A percentile compares a stretch with the other conserved stretches of the same genome.
These are phyloP conservation scores for Oscheius sp. DNA, from an alignment of 2,888 invertebrate genomes.

Conservation along the genomic window DNA sequence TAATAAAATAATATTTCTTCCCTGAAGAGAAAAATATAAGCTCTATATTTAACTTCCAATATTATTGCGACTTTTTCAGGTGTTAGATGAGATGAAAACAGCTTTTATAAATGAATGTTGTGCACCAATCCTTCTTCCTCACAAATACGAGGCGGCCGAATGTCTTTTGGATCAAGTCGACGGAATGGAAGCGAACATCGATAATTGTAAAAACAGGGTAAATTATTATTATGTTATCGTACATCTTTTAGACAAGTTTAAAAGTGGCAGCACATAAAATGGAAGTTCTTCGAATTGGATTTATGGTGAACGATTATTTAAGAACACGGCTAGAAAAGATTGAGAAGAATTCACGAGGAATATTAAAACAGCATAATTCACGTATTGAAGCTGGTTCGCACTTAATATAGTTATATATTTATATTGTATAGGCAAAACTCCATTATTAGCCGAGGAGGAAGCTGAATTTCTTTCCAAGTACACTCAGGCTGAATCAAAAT, in stretches of 20 bases:
- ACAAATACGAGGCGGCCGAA: slow-evolving; percentile 52
- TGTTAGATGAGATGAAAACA: slow-evolving; percentile 43
- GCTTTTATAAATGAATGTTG: slow-evolving; percentile 56
- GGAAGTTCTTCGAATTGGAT: slow-evolving; percentile 58
- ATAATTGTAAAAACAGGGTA: slow-evolving; percentile 36
- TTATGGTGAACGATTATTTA: slow-evolving; percentile 58
- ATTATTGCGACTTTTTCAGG: slow-evolving; percentile 32
- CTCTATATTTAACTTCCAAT: too few relatives aligned
- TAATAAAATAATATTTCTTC: too few relatives aligned
- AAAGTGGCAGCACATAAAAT: slow-evolving; percentile 50
- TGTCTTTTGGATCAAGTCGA: slow-evolving; percentile 55
- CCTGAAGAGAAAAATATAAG: too few relatives aligned
- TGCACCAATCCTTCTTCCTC: slow-evolving; percentile 56
- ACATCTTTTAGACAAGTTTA: slow-evolving; percentile 33
- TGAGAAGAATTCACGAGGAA: slow-evolving; percentile 49
- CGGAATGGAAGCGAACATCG: slow-evolving; percentile 46
- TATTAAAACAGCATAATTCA: slow-evolving; percentile 45
- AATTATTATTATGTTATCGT: neutral
- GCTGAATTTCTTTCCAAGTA: slow-evolving; percentile 45
- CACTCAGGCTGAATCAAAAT: slow-evolving; percentile 36
- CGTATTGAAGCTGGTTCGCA: slow-evolving; percentile 26
- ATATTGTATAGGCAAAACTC: neutral
- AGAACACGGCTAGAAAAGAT: slow-evolving; percentile 55
- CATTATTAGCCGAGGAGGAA: slow-evolving; percentile 46
- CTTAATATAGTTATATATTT: neutral